These are phyloP conservation scores for Chiloscyllium plagiosum DNA, from an alignment of 2,113 vertebrate species.

Conservation along the genomic window DNA sequence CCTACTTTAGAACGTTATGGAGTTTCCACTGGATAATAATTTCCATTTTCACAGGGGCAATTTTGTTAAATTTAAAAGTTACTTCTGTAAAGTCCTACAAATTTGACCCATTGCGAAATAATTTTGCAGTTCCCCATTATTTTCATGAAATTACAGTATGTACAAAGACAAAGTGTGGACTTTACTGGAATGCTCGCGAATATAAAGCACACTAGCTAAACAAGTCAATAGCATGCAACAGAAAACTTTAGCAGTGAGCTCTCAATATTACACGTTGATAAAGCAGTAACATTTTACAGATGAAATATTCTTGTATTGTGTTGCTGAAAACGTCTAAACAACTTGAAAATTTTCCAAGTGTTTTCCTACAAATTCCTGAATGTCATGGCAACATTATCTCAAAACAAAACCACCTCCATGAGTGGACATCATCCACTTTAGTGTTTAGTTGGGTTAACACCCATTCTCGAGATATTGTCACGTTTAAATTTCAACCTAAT, in stretches of 20 bases:
- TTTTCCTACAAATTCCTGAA: conserved; percentile 41
- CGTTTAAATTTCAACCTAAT: conserved; percentile 39
- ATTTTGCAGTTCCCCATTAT: conserved; percentile 40
- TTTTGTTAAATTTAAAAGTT: background rate
- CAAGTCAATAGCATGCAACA: conserved; percentile 32
- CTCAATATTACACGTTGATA: conserved; percentile 38
- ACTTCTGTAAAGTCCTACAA: conserved; percentile 11
- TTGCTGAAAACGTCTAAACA: conserved; percentile 35
- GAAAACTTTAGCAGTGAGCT: conserved; percentile 41
- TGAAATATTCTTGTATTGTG: conserved; percentile 35
- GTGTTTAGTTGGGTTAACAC: conserved; percentile 46
- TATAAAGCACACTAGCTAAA: conserved; percentile 26
- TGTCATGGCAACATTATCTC: conserved; percentile 40
- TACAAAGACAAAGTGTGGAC: conserved; percentile 30
- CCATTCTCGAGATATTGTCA: conserved; percentile 37
- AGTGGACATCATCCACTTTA: conserved; percentile 46
- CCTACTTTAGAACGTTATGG: background rate
- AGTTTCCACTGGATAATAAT: background rate
- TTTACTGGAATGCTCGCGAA: conserved; percentile 33
- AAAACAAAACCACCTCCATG: conserved; percentile 41
- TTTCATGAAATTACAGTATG: conserved; percentile 35
- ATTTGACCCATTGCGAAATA: conserved; percentile 36
- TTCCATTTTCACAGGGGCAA: background rate
- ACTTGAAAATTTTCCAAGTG: conserved; percentile 45
- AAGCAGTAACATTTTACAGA: conserved; percentile 42